A percentile compares a stretch with the other conserved stretches of the same genome.
These are phyloP conservation scores for Gordius sp. DNA, from an alignment of 2,888 invertebrate species.

Conservation along the genomic window DNA sequence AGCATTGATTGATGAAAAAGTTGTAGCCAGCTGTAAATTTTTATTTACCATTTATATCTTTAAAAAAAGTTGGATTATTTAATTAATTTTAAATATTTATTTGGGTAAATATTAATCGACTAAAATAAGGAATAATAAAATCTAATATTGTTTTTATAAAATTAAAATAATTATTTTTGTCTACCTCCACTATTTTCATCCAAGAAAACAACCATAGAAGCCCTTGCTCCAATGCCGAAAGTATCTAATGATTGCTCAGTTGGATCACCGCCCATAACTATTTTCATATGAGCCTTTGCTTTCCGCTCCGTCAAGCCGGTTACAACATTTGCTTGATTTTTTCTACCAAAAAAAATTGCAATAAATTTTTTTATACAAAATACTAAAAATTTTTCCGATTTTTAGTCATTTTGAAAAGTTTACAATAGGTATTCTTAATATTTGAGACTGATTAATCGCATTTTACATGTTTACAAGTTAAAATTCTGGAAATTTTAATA, in stretches of 20 bases:
- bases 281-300: slow-evolving; percentile 3
- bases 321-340: neutral
- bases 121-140: too few species aligned
- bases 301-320: neutral
- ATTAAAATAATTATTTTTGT: neutral
- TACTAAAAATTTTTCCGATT: too few species aligned
- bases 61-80: neutral
- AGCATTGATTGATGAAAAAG: slow-evolving; percentile 6
- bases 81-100: too few species aligned
- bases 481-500: too few species aligned
- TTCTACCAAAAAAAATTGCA: neutral
- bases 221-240: neutral
- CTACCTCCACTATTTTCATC: neutral
- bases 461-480: too few species aligned
- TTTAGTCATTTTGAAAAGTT: too few species aligned
- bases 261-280: neutral
- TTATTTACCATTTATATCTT: neutral
- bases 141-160: too few species aligned
- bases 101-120: too few species aligned
- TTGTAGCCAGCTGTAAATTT: neutral
- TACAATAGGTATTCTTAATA: too few species aligned
- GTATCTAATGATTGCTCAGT: neutral
- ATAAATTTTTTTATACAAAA: too few species aligned
- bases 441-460: too few species aligned
- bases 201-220: neutral